Evolutionary conservation across 1,140 invertebrate genomes (phyloP).

Genomic region (Atta cephalotes): DNA sequence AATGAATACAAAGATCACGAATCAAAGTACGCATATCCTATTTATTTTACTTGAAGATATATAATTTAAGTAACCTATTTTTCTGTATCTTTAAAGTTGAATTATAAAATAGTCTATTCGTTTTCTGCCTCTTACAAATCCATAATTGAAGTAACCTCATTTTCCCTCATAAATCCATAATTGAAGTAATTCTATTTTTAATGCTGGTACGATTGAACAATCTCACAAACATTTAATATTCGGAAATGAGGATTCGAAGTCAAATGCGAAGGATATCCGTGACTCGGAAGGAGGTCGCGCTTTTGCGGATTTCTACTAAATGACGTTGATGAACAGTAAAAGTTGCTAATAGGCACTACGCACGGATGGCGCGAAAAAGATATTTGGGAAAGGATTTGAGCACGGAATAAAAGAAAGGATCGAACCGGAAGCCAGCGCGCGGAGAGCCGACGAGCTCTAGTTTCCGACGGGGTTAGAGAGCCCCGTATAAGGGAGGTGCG

Average conservation of each 20-base stretch:
- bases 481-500: constrained; percentile 68
- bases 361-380: background rate
- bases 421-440: constrained; percentile 50
- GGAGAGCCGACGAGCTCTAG: constrained; percentile 62
- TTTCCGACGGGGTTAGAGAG: constrained; percentile 63
- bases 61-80: constrained; percentile 20
- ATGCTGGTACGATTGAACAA: background rate
- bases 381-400: constrained; percentile 5
- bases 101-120: background rate
- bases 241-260: constrained; percentile 3
- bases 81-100: background rate
- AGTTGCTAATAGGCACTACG: constrained; percentile 29
- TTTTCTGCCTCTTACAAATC: constrained; percentile 13
- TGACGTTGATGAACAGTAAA: constrained; percentile 57
- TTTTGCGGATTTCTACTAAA: constrained; percentile 3
- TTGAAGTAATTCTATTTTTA: constrained; percentile 46
- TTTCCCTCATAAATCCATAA: constrained; percentile 36
- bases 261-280: constrained; percentile 4
- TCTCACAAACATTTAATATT: background rate
- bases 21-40: background rate
- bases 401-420: constrained; percentile 36
- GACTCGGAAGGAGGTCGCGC: background rate
- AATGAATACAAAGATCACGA: background rate
- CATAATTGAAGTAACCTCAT: constrained; percentile 38
- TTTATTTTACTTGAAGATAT: background rate